These are phyloP conservation scores for Listrodromus nycthemerus DNA, from an alignment of 2,888 invertebrate genomes.

Conservation along the genomic window DNA sequence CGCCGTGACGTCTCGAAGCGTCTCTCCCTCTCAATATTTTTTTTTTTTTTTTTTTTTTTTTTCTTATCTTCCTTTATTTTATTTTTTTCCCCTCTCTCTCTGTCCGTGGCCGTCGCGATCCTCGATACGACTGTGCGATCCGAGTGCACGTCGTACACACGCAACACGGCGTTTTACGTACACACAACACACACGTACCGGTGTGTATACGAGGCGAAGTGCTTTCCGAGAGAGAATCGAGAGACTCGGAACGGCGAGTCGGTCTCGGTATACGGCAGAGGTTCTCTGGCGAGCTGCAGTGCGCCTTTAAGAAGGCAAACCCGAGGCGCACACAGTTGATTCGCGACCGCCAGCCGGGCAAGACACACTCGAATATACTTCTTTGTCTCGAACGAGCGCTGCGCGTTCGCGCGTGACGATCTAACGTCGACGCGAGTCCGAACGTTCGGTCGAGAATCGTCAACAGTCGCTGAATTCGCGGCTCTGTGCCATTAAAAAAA, in stretches of 20 bases:
- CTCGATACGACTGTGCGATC: constrained; percentile 15
- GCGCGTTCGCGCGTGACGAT: not conserved
- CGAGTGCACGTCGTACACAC: constrained; percentile 31
- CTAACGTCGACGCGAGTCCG: not conserved
- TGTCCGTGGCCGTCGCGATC: too few species aligned
- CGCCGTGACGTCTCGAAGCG: constrained; percentile 24
- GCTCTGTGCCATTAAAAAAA: not conserved
- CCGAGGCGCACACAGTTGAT: constrained; percentile 79
- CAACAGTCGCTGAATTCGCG: too few species aligned
- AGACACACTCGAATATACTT: constrained; percentile 65
- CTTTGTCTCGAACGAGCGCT: constrained; percentile 45
- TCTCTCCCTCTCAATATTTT: not conserved
- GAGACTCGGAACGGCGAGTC: constrained; percentile 36
- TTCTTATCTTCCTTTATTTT: not conserved
- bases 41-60: not conserved
- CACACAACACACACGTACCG: constrained; percentile 12
- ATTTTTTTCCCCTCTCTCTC: constrained; percentile 8
- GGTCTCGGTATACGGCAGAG: constrained; percentile 34
- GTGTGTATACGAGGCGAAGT: constrained; percentile 46
- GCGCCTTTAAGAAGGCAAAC: constrained; percentile 63
- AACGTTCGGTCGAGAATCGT: not conserved
- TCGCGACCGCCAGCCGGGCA: constrained; percentile 81
- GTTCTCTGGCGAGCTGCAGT: constrained; percentile 49
- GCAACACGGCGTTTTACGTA: not conserved
- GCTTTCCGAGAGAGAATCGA: constrained; percentile 48